These are phyloP conservation scores for Dicentrarchus labrax DNA, from an alignment of 2,113 vertebrate species.

Conservation along the genomic window DNA sequence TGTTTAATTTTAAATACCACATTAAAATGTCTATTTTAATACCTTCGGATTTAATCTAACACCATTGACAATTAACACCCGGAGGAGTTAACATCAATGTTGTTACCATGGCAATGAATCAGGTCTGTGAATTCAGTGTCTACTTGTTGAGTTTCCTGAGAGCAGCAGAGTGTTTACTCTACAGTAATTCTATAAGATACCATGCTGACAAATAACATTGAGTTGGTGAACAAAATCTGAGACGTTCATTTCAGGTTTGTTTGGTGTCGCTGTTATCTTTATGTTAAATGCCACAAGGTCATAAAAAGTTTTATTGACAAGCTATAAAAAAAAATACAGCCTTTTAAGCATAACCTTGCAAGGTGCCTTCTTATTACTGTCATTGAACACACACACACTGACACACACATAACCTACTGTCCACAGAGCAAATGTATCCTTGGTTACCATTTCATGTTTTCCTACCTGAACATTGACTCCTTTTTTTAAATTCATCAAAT, in stretches of 20 bases:
- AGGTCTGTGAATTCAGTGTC: neutral
- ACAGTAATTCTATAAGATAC: constrained; percentile 34
- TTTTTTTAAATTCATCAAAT: neutral
- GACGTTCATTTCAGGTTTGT: constrained; percentile 30
- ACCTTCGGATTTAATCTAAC: neutral
- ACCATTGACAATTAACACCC: neutral
- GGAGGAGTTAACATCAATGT: neutral
- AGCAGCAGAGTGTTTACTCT: constrained; percentile 34
- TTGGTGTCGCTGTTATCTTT: constrained; percentile 20
- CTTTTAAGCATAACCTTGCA: constrained; percentile 29
- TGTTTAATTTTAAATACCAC: constrained; percentile 3
- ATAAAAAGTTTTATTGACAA: constrained; percentile 30
- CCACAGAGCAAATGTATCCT: neutral
- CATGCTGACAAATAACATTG: constrained; percentile 11
- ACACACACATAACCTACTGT: neutral
- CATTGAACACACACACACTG: neutral
- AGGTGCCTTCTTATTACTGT: neutral
- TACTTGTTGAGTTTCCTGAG: constrained; percentile 29
- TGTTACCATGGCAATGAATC: constrained; percentile 35
- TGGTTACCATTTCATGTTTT: constrained; percentile 1
- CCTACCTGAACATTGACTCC: neutral
- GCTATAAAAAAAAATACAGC: constrained; percentile 38
- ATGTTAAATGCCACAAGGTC: constrained; percentile 29
- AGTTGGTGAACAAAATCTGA: neutral
- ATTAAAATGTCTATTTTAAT: neutral